Base-by-base conservation (phyloP, 2,113 vertebrate species). In the Stomatorhinus ivindoensis region DNA sequence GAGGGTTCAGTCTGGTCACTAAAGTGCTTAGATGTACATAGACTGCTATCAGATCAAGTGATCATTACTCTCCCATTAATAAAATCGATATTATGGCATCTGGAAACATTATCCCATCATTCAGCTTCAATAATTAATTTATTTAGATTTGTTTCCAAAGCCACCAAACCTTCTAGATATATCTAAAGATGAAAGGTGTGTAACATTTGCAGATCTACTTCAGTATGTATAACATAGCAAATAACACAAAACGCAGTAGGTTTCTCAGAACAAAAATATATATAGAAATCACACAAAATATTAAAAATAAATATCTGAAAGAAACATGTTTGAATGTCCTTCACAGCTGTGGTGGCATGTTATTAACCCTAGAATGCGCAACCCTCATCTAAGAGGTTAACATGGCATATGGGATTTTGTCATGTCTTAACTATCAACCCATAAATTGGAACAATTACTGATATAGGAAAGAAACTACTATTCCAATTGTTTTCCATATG, bases 111-210 rank as follows among this genome's bases (percentile, higher is more conserved):
- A 86, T 31, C 48, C 48, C 11, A 27, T 19, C 47, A 39, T 86
- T 50, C 27, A 86, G 48, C 27, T 86, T 86, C 85, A 86, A 86
- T 86, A 53, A 86, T 86, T 86, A 53, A 86, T 86, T 86, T 35
- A 86, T 86, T 35, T 31, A 86, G 85, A 86, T 27, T 15, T 51
- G 47, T 86, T 15, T 51, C 24, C 48, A 27, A 27, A 31, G n/a
- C 47, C 4, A 46, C 24, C 10, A 27, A n/a, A 27, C 80, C 44
- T 44, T 44, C 44, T 47, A 47, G 8, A 0, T 47, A 47, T 84
- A 10, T 44, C 44, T 84, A 21, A 84, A 9, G 80, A 11, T 10
- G 39, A 21, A 42, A 21, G 80, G 80, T 47, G 9, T 83, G 19
- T 47, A 83, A 47, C 39, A 46, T 83, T 46, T 2, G 0, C 42